Base-by-base conservation (phyloP, 2,113 vertebrate species). In the Cervus canadensis region DNA sequence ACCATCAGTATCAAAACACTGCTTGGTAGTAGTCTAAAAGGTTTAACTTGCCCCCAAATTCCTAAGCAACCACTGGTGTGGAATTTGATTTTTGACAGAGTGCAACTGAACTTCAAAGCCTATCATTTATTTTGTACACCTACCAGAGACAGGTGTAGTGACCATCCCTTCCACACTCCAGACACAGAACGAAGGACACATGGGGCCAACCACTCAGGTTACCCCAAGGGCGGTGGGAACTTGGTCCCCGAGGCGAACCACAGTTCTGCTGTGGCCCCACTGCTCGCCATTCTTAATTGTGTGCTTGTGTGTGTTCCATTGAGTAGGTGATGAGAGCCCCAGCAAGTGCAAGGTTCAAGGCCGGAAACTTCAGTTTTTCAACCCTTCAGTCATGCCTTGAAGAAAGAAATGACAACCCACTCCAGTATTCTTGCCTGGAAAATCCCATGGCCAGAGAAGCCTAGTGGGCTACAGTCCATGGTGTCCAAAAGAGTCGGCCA, bases 11-110 rank as follows among this genome's bases (percentile, higher is more conserved):
- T 36, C 82, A 82, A 89, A 89, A 85, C 52, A 43, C 26, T 11
- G 30, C 81, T 52, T 78, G 85, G 28, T 74, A 48, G 30, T 56
- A 43, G 54, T 60, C 52, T 56, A 52, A 50, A 93, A 76, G 83
- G 82, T 84, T 90, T 89, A 76, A 48, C 57, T 76, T 78, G 64
- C 92, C 57, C 94, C 54, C 60, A 89, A 52, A 93, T 98, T 97
- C 78, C 17, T 89, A 25, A 96, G 90, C 67, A 92, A 78, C 30
- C 6, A 1, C 59, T 14, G 9, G 16, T 14, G 45, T 50, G 23
- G 81, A 56, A 71, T 86, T 89, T 60, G 45, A 60, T 48, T 96
- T 87, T 94, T 74, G 95, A 60, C 57, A 83, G 89, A 17, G 67
- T 30, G 2, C 85, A 79, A 33, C 33, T 4, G 21, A 91, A 87